Percentiles rank a stretch among this genome's conserved stretches.
These are phyloP conservation scores for Falcunculus frontatus DNA, from an alignment of 2,113 vertebrate genomes.

Conservation along the genomic window DNA sequence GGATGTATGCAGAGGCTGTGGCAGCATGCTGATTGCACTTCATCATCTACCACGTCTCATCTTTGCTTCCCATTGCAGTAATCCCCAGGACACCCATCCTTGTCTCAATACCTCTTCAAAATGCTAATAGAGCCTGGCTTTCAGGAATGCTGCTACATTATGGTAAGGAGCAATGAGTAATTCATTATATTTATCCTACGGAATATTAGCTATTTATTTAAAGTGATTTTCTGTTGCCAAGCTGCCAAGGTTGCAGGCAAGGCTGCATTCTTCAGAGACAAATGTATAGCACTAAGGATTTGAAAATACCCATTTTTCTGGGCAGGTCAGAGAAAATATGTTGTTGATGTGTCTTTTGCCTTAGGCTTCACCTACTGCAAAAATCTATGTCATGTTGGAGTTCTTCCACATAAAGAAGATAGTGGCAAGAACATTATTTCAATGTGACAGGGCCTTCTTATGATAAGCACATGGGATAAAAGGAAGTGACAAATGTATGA, in stretches of 20 bases:
- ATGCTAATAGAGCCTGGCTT: not conserved
- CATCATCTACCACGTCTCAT: not conserved
- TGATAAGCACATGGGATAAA: not conserved
- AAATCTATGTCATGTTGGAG: not conserved
- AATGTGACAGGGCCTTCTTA: not conserved
- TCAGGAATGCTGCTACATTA: not conserved
- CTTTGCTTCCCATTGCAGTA: not conserved
- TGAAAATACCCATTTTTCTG: not conserved
- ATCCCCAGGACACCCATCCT: not conserved
- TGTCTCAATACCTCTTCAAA: not conserved
- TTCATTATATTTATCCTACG: not conserved
- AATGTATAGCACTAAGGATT: not conserved
- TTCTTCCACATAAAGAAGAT: not conserved
- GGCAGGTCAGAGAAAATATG: not conserved
- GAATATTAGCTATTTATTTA: constrained; percentile 8
- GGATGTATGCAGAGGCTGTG: not conserved
- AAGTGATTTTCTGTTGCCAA: not conserved
- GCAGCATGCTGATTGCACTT: not conserved
- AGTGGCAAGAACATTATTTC: not conserved
- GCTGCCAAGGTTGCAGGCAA: not conserved
- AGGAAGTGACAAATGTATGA: not conserved
- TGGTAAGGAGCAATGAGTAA: not conserved
- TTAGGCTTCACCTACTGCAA: not conserved
- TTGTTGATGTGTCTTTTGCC: not conserved
- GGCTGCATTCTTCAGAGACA: not conserved